A percentile compares a stretch with the other conserved stretches of the same genome.
Conservation (phyloP, 2,888 invertebrate species). For the Ectropis crepuscularia region DNA sequence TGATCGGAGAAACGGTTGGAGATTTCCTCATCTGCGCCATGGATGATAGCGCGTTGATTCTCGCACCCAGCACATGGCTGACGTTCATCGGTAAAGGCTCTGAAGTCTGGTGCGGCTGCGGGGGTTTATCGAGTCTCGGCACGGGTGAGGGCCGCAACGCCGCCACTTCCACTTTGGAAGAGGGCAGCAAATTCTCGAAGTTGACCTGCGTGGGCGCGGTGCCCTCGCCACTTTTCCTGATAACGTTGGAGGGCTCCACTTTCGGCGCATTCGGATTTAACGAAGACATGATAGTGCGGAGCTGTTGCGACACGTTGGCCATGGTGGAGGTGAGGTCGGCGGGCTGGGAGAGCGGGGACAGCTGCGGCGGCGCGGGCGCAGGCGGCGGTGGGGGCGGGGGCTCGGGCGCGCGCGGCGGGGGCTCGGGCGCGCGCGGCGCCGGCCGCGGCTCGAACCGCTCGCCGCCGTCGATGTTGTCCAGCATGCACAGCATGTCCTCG, state of each 20-base stretch:
- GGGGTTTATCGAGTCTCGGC: conserved; percentile 70
- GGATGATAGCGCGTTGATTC: conserved; percentile 71
- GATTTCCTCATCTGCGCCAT: conserved; percentile 75
- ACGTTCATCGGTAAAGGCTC: conserved; percentile 71
- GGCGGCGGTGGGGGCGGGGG: conserved; percentile 51
- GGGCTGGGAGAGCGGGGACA: conserved; percentile 89
- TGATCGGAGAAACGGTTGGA: conserved; percentile 76
- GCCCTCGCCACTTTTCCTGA: conserved; percentile 73
- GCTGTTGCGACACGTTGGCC: conserved; percentile 88
- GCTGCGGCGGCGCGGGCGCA: conserved; percentile 86
- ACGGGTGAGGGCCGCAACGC: conserved; percentile 70
- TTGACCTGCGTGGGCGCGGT: conserved; percentile 79
- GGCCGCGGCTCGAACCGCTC: conserved; percentile 40
- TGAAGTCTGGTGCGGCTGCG: conserved; percentile 50
- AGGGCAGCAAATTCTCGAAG: conserved; percentile 79
- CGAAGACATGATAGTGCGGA: conserved; percentile 88
- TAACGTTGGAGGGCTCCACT: conserved; percentile 75
- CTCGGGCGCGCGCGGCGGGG: conserved; percentile 4
- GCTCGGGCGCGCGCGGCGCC: conserved; percentile 7
- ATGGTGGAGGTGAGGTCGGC: conserved; percentile 89
- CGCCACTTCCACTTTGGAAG: conserved; percentile 79
- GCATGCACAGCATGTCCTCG: conserved; percentile 89
- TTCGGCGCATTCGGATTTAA: conserved; percentile 82
- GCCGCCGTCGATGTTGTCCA: conserved; percentile 83
- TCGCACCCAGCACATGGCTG: conserved; percentile 70